Percentiles rank a stretch among this genome's conserved stretches.
These are phyloP conservation scores for Lytechinus pictus DNA, from an alignment of 35 echinoderm and acorn worm species.

Conservation along the genomic window DNA sequence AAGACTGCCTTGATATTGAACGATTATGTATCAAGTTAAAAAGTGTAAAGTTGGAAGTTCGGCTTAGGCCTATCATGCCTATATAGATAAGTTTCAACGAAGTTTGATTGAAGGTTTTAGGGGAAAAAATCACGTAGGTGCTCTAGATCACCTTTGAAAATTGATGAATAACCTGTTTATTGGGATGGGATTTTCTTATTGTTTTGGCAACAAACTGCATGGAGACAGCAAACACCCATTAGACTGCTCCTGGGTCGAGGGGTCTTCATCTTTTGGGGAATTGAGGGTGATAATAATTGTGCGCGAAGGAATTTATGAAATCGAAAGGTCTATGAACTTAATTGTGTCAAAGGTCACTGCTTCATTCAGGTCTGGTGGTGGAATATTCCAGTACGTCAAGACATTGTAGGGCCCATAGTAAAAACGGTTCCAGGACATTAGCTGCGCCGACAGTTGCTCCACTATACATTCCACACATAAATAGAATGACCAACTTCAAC, in stretches of 20 bases:
- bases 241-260: not conserved
- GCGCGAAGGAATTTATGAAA: not conserved
- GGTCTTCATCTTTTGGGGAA: not conserved
- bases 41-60: no score
- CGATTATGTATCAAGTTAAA: no score
- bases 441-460: no score
- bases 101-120: no score
- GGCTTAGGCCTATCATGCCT: no score
- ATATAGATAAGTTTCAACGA: no score
- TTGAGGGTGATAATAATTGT: not conserved
- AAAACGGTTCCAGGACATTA: no score
- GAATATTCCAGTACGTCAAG: not conserved
- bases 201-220: not conserved
- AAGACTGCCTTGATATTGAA: no score
- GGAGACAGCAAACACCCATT: not conserved
- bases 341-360: not conserved
- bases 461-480: no score
- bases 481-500: no score
- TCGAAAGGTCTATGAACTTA: not conserved
- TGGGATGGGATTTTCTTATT: not conserved
- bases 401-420: not conserved
- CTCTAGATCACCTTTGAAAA: not conserved
- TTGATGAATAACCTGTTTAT: not conserved
- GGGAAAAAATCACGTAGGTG: no score
- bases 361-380: not conserved